Percentiles rank a stretch among this genome's conserved stretches.
phyloP scores from a whole-genome alignment of 2,888 invertebrate species.

The Marasmarcha lunaedactyla region DNA sequence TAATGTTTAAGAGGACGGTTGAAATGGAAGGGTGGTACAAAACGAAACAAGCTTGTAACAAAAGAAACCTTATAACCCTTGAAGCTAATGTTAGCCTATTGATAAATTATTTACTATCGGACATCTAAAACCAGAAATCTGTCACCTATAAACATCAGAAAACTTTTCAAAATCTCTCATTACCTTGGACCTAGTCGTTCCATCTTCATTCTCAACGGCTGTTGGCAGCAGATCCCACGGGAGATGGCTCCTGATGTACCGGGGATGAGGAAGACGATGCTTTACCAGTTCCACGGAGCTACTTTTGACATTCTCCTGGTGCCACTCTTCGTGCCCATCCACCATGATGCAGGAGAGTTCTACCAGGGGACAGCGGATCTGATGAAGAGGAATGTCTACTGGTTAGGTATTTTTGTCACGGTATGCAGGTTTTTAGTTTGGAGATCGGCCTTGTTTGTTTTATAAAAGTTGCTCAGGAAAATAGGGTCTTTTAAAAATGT shows the following conservation, averaged over 20 bases:
- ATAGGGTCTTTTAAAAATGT: no score
- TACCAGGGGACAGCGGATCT: constrained; percentile 80
- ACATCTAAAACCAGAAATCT: no score
- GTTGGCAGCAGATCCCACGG: constrained; percentile 78
- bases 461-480: no score
- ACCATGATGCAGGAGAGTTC: constrained; percentile 77
- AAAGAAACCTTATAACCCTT: no score
- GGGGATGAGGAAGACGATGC: constrained; percentile 73
- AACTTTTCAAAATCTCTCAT: no score
- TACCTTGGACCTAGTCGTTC: constrained; percentile 79
- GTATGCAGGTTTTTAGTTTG: not conserved
- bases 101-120: no score
- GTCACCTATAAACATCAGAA: no score
- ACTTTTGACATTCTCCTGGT: constrained; percentile 71
- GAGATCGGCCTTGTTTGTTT: not conserved
- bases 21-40: no score
- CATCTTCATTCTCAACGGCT: constrained; percentile 73
- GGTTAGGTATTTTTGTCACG: not conserved
- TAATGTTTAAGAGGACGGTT: no score
- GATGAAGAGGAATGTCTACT: no score
- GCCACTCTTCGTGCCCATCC: constrained; percentile 71
- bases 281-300: constrained; percentile 80
- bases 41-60: no score
- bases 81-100: no score
- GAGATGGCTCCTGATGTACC: constrained; percentile 82